phyloP scores from a whole-genome alignment of 2,888 invertebrate genomes.

The Macrosoma leucophasiata region DNA sequence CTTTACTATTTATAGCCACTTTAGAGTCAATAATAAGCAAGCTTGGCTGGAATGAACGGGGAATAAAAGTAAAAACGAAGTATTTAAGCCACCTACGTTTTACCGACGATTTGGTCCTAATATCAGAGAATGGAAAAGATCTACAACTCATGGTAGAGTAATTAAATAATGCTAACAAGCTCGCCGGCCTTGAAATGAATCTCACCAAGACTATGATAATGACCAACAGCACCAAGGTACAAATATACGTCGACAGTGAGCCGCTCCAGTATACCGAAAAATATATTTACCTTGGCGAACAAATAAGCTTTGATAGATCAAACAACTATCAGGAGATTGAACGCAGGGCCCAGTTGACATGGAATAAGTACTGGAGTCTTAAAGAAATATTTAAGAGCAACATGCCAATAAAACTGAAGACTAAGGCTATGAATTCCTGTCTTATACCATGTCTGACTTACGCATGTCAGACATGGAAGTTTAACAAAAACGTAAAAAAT shows the following conservation, averaged over 20 bases:
- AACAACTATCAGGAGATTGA: too few species aligned
- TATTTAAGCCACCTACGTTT: constrained; percentile 7
- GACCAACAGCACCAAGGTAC: constrained; percentile 14
- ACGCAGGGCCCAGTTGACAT: constrained; percentile 17
- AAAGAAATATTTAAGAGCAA: constrained; percentile 10
- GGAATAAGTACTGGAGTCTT: constrained; percentile 24
- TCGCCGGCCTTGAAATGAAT: constrained; percentile 17
- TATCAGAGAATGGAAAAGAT: constrained; percentile 5
- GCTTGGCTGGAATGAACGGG: too few species aligned
- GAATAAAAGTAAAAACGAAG: too few species aligned
- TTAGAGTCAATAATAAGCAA: too few species aligned
- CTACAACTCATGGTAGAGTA: constrained; percentile 13
- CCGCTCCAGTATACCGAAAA: constrained; percentile 7
- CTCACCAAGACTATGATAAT: constrained; percentile 18
- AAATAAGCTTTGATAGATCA: constrained; percentile 16
- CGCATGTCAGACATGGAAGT: constrained; percentile 6
- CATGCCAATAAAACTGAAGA: constrained; percentile 8
- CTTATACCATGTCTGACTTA: constrained; percentile 12
- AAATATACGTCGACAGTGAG: constrained; percentile 6
- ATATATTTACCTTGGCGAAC: constrained; percentile 5
- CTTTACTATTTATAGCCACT: constrained; percentile 15
- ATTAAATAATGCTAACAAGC: constrained; percentile 13
- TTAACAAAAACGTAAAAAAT: not conserved
- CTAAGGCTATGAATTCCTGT: constrained; percentile 7
- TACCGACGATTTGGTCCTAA: constrained; percentile 4